Percentiles rank a stretch among this genome's conserved stretches.
phyloP scores from a whole-genome alignment of 2,888 invertebrate species.

The Cataglyphis livida region DNA sequence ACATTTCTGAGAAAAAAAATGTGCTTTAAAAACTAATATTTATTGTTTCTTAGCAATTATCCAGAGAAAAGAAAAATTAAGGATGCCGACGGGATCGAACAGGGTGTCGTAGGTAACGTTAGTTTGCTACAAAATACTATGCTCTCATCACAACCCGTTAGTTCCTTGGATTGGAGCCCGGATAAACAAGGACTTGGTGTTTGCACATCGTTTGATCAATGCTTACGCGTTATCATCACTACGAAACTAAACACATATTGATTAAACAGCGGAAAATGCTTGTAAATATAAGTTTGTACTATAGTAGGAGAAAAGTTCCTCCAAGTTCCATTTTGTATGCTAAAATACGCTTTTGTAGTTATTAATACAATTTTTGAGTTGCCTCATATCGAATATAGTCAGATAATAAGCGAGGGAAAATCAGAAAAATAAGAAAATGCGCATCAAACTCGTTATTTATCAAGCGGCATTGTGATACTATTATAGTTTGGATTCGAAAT shows the following conservation, averaged over 20 bases:
- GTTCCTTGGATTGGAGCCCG: conserved; percentile 96
- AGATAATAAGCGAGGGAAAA: background rate
- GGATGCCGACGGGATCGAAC: conserved; percentile 90
- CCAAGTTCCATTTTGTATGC: background rate
- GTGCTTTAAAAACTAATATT: background rate
- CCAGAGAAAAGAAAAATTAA: conserved; percentile 91
- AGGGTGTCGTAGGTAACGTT: conserved; percentile 92
- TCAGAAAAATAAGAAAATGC: background rate
- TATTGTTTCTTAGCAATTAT: conserved; percentile 88
- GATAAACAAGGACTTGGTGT: conserved; percentile 96
- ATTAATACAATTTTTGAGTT: background rate
- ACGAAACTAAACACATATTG: conserved; percentile 93
- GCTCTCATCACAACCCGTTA: conserved; percentile 95
- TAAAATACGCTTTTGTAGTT: background rate
- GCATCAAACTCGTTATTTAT: background rate
- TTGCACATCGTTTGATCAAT: conserved; percentile 97
- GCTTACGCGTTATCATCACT: conserved; percentile 93
- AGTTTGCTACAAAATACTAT: conserved; percentile 92
- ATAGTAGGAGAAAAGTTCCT: background rate
- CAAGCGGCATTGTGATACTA: background rate
- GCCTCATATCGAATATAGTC: background rate
- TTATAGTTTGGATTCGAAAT: background rate
- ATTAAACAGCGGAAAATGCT: conserved; percentile 63
- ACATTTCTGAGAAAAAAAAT: background rate
- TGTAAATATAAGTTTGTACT: background rate